A percentile compares a stretch with the other conserved stretches of the same genome.
These are phyloP conservation scores for Pseudochirops cupreus DNA, from an alignment of 2,797 vertebrate species.

Conservation along the genomic window DNA sequence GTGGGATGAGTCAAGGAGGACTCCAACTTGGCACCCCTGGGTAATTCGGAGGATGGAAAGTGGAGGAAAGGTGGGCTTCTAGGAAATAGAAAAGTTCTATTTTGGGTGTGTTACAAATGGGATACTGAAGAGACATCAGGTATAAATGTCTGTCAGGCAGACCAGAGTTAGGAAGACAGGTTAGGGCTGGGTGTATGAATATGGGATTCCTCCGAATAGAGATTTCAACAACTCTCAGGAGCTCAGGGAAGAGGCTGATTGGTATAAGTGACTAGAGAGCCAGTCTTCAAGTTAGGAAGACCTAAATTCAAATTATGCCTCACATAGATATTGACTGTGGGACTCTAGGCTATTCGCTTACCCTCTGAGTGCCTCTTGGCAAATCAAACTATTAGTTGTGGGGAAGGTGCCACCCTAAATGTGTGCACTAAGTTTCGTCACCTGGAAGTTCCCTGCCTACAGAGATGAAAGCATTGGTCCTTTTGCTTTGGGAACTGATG, in stretches of 20 bases:
- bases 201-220: neutral
- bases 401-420: neutral
- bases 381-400: neutral
- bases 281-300: neutral
- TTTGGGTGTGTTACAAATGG: neutral
- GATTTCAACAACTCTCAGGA: neutral
- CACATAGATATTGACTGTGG: neutral
- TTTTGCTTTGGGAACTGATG: neutral
- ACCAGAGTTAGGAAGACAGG: neutral
- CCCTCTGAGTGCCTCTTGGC: neutral
- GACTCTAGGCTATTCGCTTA: neutral
- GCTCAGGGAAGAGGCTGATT: neutral
- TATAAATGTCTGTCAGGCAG: neutral
- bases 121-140: neutral
- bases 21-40: neutral
- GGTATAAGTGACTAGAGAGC: neutral
- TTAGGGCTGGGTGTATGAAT: neutral
- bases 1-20: neutral
- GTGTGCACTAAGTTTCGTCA: neutral
- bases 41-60: neutral
- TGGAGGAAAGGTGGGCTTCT: neutral
- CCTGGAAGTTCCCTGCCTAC: neutral
- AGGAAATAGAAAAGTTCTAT: neutral
- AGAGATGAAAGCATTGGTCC: neutral
- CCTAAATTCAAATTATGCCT: neutral